A percentile compares a stretch with the other conserved stretches of the same genome.
Evolutionary conservation across 2,888 invertebrate genomes (phyloP).

Genomic region (Ypsolopha sequella): DNA sequence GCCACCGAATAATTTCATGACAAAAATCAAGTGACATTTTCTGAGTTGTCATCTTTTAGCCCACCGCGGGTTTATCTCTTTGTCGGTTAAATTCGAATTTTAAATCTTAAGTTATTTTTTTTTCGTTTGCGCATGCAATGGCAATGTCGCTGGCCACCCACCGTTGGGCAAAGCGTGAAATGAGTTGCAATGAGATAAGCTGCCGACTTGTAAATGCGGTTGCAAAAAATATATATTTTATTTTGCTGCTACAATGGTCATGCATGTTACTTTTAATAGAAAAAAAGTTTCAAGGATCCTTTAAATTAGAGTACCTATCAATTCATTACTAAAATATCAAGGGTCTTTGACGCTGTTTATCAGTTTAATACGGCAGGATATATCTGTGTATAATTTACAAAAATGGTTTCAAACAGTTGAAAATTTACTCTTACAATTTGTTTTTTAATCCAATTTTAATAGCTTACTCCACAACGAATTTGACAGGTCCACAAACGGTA

Average conservation of each 20-base stretch:
- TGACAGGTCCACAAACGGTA: not conserved
- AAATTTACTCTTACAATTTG: no score
- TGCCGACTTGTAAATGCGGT: slow-evolving; percentile 19
- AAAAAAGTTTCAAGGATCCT: no score
- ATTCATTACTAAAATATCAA: no score
- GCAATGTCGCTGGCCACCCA: slow-evolving; percentile 38
- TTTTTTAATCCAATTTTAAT: no score
- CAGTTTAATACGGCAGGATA: no score
- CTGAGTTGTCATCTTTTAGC: slow-evolving; percentile 33
- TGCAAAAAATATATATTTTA: slow-evolving; percentile 6
- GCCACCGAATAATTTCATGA: slow-evolving; percentile 46
- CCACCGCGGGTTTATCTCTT: slow-evolving; percentile 44
- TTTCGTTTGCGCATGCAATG: slow-evolving; percentile 14
- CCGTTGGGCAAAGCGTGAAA: slow-evolving; percentile 33
- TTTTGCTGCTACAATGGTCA: no score
- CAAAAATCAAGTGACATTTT: slow-evolving; percentile 52
- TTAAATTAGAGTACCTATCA: no score
- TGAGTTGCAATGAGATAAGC: slow-evolving; percentile 30
- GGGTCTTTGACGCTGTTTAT: no score
- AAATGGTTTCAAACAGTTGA: no score
- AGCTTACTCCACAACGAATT: no score
- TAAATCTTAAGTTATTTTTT: slow-evolving; percentile 5
- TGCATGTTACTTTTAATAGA: no score
- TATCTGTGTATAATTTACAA: no score
- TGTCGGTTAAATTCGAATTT: slow-evolving; percentile 18